Conservation (phyloP, 1,140 invertebrate genomes). For the Pollicipes pollicipes region DNA sequence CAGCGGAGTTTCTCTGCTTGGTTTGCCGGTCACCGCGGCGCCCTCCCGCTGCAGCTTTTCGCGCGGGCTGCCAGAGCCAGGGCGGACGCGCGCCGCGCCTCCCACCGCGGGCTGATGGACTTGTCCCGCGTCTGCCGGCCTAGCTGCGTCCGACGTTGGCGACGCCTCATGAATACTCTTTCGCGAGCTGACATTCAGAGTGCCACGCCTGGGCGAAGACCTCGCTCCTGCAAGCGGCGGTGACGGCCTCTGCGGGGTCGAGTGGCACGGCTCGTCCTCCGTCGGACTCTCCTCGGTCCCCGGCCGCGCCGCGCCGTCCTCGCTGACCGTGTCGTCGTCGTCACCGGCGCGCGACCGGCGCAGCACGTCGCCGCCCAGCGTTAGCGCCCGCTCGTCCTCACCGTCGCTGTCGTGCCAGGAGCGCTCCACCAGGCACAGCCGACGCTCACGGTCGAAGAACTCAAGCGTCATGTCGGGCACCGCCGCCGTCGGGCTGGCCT, state of each 20-base stretch:
- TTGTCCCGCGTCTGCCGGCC: too few relatives aligned
- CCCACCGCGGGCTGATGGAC: too few relatives aligned
- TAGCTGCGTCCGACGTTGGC: too few relatives aligned
- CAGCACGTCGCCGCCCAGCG: background rate
- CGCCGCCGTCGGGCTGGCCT: background rate
- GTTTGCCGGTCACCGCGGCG: background rate
- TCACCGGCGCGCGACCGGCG: background rate
- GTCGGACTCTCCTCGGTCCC: background rate
- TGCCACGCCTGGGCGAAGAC: too few relatives aligned
- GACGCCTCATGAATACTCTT: too few relatives aligned
- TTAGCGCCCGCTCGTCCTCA: background rate
- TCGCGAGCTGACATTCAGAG: too few relatives aligned
- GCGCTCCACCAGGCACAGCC: background rate
- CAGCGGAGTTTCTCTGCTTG: background rate
- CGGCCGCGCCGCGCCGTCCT: background rate
- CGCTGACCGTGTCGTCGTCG: background rate
- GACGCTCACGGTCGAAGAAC: background rate
- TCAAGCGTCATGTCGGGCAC: background rate
- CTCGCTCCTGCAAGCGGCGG: too few relatives aligned
- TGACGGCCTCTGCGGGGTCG: background rate
- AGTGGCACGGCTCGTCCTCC: background rate
- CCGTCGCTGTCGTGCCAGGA: background rate
- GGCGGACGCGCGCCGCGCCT: too few relatives aligned
- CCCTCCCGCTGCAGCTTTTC: background rate
- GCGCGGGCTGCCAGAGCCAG: too few relatives aligned